These are phyloP conservation scores for Drosophila kuntzei DNA, from an alignment of 2,888 invertebrate species.

Conservation along the genomic window DNA sequence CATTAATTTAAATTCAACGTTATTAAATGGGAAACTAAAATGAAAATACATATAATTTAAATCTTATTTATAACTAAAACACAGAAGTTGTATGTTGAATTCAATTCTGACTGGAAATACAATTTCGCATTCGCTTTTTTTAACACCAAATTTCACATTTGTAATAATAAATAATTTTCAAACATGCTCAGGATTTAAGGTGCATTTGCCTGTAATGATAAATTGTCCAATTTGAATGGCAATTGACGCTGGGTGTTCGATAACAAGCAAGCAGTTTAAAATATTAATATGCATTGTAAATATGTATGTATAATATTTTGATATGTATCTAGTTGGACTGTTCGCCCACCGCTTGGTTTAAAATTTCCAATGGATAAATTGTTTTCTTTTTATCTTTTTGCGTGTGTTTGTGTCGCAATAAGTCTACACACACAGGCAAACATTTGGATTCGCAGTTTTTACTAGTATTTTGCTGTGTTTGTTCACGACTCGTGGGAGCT, in stretches of 20 bases:
- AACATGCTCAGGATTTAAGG: too few relatives aligned
- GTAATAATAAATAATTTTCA: background rate
- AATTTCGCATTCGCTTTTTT: too few relatives aligned
- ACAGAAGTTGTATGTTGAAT: too few relatives aligned
- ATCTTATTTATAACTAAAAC: too few relatives aligned
- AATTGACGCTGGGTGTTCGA: slow-evolving; percentile 13
- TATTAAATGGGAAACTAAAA: too few relatives aligned
- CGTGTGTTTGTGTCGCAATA: slow-evolving; percentile 5
- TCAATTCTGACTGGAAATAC: too few relatives aligned
- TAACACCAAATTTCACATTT: background rate
- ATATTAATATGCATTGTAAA: slow-evolving; percentile 16
- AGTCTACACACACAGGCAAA: background rate
- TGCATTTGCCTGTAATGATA: background rate
- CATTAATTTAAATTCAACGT: too few relatives aligned
- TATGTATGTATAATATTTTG: too few relatives aligned
- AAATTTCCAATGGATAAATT: slow-evolving; percentile 14
- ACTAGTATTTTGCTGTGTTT: slow-evolving; percentile 20
- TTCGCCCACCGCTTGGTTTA: background rate
- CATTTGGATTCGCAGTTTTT: slow-evolving; percentile 14
- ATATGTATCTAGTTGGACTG: slow-evolving; percentile 1
- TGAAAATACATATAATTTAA: too few relatives aligned
- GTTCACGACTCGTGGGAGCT: slow-evolving; percentile 7
- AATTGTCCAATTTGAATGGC: slow-evolving; percentile 18
- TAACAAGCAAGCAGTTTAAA: slow-evolving; percentile 12
- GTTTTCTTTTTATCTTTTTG: background rate